Evolutionary conservation across 2,888 invertebrate genomes (phyloP), one percentile per base, ranked within the genome.

Genomic region (Drosophila ezoana): DNA sequence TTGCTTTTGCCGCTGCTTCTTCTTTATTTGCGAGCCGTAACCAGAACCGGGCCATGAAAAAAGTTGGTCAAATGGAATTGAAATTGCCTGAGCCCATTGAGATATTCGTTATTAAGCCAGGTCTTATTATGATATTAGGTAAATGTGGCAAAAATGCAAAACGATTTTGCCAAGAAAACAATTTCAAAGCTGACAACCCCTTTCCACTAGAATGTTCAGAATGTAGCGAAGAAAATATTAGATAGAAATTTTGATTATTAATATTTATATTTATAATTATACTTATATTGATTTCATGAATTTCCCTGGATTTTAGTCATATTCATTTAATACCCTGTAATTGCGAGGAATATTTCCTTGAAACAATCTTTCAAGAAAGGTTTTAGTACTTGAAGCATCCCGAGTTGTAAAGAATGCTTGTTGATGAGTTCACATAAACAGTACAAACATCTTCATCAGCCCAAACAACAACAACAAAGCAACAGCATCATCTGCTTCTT

Each of bases 91-190:
- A 45, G 38, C 69, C 35, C 35, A 63, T 48, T 65, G 54, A 60
- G 78, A 49, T 38, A 57, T 67, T 73, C 28, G 59, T 33, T 38
- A 54, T 47, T 74, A 79, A 76, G 75, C 75, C 20, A 13, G 47
- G 57, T 61, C 49, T 62, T 59, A 62, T 58, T 54, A 44, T 62
- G 48, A 23, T 61, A 66, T 62, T 62, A 66, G 57, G 57, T 37
- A 57, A 74, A 60, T 61, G n/a, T 14, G 14, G 18, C 10, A n/a
- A 16, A 35, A 14, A 65, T 35, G 10, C 28, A 8, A 41, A 63
- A 48, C 23, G 18, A 8, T 9, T 56, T 35, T 28, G 20, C 58
- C 2, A 3, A 44, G 13, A 18, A 8, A 44, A 3, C 23, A 13
- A 23, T 10, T 8, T 48, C 5, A 13, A 0, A 38, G 38, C 33